Conservation (phyloP, 37 sponge, comb jelly and placozoan genomes). For the Sycon ciliatum region DNA sequence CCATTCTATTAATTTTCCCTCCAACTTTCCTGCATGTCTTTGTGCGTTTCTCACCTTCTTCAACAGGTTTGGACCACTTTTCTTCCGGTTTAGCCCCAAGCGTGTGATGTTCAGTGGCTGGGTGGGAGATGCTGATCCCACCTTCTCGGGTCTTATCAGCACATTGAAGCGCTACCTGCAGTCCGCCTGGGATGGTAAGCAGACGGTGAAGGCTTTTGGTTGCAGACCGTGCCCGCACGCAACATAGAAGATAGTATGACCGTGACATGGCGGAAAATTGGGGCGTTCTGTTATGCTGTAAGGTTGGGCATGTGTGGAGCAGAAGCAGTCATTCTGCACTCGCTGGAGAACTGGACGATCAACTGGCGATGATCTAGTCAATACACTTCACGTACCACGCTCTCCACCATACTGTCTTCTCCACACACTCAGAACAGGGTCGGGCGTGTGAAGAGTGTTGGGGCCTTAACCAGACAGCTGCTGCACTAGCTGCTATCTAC, state of each 20-base stretch:
- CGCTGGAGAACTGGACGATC: too few relatives aligned
- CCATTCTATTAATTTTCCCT: not conserved
- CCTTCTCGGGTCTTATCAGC: constrained; percentile 56
- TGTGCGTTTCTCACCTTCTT: not conserved
- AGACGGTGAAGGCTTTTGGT: not conserved
- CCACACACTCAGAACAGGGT: too few relatives aligned
- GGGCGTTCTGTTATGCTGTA: too few relatives aligned
- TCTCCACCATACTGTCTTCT: too few relatives aligned
- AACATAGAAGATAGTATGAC: too few relatives aligned
- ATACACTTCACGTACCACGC: too few relatives aligned
- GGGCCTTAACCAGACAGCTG: too few relatives aligned
- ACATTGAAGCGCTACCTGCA: constrained; percentile 69
- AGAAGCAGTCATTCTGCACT: not conserved
- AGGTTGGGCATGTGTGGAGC: not conserved
- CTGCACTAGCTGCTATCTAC: too few relatives aligned
- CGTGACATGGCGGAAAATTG: too few relatives aligned
- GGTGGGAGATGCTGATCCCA: constrained; percentile 74
- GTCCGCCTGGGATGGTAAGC: constrained; percentile 70
- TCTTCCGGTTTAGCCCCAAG: constrained; percentile 55
- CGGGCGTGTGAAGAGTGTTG: too few relatives aligned
- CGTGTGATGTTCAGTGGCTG: constrained; percentile 65
- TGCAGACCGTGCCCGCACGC: not conserved
- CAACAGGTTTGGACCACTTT: constrained; percentile 47
- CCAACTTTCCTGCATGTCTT: not conserved
- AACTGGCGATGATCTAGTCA: too few relatives aligned